Evolutionary conservation across 2,888 invertebrate species (phyloP).

Genomic region (Ochropleura plecta): DNA sequence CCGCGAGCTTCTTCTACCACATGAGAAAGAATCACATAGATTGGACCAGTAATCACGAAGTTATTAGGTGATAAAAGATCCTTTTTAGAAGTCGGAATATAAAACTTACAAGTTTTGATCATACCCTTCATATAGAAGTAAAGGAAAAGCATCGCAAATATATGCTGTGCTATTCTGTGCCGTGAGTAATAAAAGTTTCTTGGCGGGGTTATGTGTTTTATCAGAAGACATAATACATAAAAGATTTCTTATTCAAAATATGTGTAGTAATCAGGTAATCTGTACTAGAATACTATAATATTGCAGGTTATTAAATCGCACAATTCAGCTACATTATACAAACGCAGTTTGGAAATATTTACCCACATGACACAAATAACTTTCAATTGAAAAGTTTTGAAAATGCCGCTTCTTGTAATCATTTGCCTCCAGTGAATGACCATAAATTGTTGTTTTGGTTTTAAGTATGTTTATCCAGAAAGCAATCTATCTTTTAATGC

Average conservation of each 20-base stretch:
- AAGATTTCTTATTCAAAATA: neutral
- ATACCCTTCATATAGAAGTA: neutral
- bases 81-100: no score
- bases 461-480: neutral
- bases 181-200: neutral
- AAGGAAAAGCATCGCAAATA: neutral
- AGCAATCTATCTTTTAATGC: neutral
- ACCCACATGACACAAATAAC: slow-evolving; percentile 49
- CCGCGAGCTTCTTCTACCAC: no score
- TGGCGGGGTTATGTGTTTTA: no score
- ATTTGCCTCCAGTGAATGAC: slow-evolving; percentile 9
- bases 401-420: slow-evolving; percentile 36
- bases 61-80: no score
- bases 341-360: neutral
- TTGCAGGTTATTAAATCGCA: neutral
- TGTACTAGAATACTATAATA: neutral
- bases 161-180: neutral
- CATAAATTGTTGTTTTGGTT: neutral
- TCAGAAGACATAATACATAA: no score
- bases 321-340: neutral
- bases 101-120: neutral
- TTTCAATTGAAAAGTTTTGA: slow-evolving; percentile 34
- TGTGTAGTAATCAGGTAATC: neutral
- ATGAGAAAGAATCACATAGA: no score
- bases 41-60: no score